These are phyloP conservation scores for Oplegnathus fasciatus DNA, from an alignment of 2,113 vertebrate genomes.

Conservation along the genomic window DNA sequence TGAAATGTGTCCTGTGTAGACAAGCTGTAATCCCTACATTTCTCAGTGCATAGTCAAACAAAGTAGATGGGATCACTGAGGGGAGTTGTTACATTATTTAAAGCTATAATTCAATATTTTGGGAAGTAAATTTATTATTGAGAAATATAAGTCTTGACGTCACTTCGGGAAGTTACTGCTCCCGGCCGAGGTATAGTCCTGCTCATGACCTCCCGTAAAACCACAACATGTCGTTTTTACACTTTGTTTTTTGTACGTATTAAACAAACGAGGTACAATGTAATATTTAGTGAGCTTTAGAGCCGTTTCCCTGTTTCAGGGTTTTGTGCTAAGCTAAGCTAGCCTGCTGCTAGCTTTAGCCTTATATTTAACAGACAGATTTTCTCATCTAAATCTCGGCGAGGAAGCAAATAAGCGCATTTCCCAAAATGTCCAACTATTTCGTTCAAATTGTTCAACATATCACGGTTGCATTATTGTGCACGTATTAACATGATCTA, in stretches of 20 bases:
- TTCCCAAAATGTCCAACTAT: neutral
- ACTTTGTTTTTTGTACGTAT: neutral
- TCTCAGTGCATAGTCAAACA: neutral
- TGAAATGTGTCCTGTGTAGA: no score
- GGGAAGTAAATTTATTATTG: neutral
- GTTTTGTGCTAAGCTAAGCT: neutral
- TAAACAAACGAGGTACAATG: neutral
- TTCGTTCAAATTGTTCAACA: neutral
- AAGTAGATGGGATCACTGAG: neutral
- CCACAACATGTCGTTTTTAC: neutral
- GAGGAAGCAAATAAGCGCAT: neutral
- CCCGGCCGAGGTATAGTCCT: neutral
- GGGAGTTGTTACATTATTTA: slow-evolving; percentile 21
- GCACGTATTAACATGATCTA: neutral
- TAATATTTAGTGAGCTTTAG: neutral
- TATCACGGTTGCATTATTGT: neutral
- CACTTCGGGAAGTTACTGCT: neutral
- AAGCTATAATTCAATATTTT: neutral
- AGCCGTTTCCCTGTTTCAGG: neutral
- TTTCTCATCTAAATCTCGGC: neutral
- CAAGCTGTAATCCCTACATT: neutral
- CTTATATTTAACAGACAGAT: neutral
- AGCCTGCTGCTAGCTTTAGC: slow-evolving; percentile 9
- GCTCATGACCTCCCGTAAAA: neutral
- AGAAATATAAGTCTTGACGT: neutral